Evolutionary conservation across 1,140 invertebrate species (phyloP).

Genomic region (Vanessa atalanta): DNA sequence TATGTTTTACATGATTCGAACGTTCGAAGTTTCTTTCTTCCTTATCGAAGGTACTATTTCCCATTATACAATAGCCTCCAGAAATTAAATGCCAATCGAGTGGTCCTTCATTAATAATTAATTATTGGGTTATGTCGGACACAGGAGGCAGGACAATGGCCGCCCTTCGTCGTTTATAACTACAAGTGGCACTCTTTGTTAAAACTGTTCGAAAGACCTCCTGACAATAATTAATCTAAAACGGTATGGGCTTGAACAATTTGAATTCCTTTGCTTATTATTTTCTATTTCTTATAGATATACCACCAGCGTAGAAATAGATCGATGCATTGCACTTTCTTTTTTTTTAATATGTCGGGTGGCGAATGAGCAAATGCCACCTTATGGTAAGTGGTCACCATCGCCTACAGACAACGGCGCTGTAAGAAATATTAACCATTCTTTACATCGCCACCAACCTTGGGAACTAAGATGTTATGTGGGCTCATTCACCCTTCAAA

Average conservation of each 20-base stretch:
- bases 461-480: too few species aligned
- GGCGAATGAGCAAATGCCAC: too few species aligned
- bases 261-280: background rate
- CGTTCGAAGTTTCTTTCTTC: background rate
- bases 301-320: too few species aligned
- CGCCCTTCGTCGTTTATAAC: conserved; percentile 21
- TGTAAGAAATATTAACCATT: too few species aligned
- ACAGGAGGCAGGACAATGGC: conserved; percentile 40
- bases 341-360: too few species aligned
- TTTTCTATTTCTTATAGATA: background rate
- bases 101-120: conserved; percentile 56
- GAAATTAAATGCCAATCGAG: conserved; percentile 40
- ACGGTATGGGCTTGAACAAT: background rate
- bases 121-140: conserved; percentile 48
- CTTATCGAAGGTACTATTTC: background rate
- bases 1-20: too few species aligned
- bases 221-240: conserved; percentile 26
- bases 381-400: too few species aligned
- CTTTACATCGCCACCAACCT: too few species aligned
- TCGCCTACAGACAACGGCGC: too few species aligned
- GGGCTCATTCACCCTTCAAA: too few species aligned
- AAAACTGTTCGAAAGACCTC: conserved; percentile 18
- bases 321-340: too few species aligned
- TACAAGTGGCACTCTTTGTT: conserved; percentile 23
- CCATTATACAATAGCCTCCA: conserved; percentile 4